Base-by-base conservation (phyloP, 1,140 invertebrate species). In the Tyrophagus putrescentiae region DNA sequence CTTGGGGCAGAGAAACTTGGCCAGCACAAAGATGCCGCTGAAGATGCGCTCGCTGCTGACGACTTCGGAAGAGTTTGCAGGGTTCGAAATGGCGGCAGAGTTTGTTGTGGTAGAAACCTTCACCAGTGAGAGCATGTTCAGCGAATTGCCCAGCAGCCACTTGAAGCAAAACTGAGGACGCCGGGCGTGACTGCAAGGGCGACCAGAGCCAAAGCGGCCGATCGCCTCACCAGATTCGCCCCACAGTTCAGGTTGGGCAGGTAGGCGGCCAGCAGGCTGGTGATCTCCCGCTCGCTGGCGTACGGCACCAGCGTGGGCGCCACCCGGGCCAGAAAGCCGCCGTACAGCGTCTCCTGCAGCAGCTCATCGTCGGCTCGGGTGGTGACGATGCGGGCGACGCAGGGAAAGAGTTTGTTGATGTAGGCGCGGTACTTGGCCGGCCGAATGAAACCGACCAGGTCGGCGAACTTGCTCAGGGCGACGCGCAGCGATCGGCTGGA, bases 371-470 rank as follows among this genome's bases (percentile, higher is more conserved):
- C 48, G 42, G 76, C 78, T 41, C 84, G 72, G 64, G 77, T 72
- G 7, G 79, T 77, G 7, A 54, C n/a, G 54, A 86, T 84, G 39
- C 76, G 74, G 1, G 77, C 72, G 62, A 87, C 72, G 65, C 81
- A 83, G 5, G 83, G 82, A 50, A 85, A 71, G 28, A 87, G 68
- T 67, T 84, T 83, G 25, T 80, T 75, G 16, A 85, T 78, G 66
- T 85, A 87, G 57, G 81, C 79, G 68, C 83, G 81, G 65, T 82
- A 80, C 72, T 85, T 85, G 41, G 80, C 78, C 27, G 84, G 82
- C 60, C 81, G 67, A 39, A 79, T 78, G 4, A 77, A 69, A 65
- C 76, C 73, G 64, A 73, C 81, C 44, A 87, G 76, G 61, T 84
- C 75, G 4, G 82, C 80, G 75, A 88, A 87, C 63, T 84, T 74